Percentiles rank a stretch among this genome's conserved stretches.
Evolutionary conservation across 2,888 invertebrate species (phyloP).

Genomic region (Ochropleura plecta): DNA sequence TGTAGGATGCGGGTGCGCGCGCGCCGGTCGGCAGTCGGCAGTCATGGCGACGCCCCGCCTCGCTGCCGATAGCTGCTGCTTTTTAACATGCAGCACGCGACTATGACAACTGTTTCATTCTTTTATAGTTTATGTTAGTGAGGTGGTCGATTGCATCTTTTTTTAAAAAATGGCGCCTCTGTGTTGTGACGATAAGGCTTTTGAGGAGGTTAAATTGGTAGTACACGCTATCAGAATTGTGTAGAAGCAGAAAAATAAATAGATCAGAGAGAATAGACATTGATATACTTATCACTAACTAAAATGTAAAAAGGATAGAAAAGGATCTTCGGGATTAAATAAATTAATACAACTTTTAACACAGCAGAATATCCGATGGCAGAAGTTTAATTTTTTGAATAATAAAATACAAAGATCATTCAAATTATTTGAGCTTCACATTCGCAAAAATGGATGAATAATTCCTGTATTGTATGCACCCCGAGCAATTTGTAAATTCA

Average conservation of each 20-base stretch:
- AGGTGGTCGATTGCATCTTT: background rate
- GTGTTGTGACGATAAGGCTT: background rate
- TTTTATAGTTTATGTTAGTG: slow-evolving; percentile 25
- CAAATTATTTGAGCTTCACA: slow-evolving; percentile 2
- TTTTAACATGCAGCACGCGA: slow-evolving; percentile 86
- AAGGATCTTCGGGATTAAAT: background rate
- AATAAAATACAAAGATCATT: background rate
- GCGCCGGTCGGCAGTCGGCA: slow-evolving; percentile 71
- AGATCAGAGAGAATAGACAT: background rate
- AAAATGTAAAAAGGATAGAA: too few species aligned
- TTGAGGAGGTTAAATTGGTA: background rate
- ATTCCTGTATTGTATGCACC: slow-evolving; percentile 64
- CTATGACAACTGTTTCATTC: slow-evolving; percentile 77
- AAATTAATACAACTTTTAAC: background rate
- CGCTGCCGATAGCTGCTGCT: slow-evolving; percentile 60
- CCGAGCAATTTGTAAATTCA: slow-evolving; percentile 74
- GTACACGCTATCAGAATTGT: background rate
- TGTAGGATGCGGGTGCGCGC: slow-evolving; percentile 86
- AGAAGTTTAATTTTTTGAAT: background rate
- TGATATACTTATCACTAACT: too few species aligned
- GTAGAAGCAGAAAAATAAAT: background rate
- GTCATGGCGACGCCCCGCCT: slow-evolving; percentile 73
- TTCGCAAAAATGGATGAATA: slow-evolving; percentile 40
- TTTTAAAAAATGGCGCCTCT: background rate
- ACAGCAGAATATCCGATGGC: too few species aligned